Evolutionary conservation across 2,797 vertebrate genomes (phyloP).

Genomic region (Margarornis squamiger): DNA sequence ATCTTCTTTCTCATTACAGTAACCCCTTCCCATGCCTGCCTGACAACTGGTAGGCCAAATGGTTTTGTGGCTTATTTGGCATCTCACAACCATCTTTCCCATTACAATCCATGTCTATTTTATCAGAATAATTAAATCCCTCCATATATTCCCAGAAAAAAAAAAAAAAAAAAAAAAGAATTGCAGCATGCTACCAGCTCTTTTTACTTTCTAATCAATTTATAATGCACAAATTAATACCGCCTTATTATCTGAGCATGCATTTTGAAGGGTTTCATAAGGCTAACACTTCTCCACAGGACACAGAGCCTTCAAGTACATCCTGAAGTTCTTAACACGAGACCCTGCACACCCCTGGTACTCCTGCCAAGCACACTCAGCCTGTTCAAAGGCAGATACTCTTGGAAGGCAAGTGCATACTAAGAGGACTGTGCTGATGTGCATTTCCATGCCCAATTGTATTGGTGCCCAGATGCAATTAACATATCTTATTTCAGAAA

Average conservation of each 20-base stretch:
- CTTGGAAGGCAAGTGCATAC: background rate
- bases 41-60: background rate
- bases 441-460: background rate
- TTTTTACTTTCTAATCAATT: background rate
- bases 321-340: background rate
- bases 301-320: background rate
- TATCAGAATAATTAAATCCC: background rate
- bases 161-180: background rate
- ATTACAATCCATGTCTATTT: background rate
- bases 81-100: background rate
- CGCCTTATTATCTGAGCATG: background rate
- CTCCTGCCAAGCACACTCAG: background rate
- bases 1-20: background rate
- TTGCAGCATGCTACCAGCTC: background rate
- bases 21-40: background rate
- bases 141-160: background rate
- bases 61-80: background rate
- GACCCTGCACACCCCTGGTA: background rate
- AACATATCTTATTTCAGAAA: background rate
- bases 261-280: background rate
- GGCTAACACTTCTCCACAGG: background rate
- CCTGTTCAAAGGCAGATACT: background rate
- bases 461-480: background rate
- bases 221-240: background rate
- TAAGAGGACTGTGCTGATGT: background rate